phyloP scores from a whole-genome alignment of 1,140 invertebrate species.

The Listronotus bonariensis region DNA sequence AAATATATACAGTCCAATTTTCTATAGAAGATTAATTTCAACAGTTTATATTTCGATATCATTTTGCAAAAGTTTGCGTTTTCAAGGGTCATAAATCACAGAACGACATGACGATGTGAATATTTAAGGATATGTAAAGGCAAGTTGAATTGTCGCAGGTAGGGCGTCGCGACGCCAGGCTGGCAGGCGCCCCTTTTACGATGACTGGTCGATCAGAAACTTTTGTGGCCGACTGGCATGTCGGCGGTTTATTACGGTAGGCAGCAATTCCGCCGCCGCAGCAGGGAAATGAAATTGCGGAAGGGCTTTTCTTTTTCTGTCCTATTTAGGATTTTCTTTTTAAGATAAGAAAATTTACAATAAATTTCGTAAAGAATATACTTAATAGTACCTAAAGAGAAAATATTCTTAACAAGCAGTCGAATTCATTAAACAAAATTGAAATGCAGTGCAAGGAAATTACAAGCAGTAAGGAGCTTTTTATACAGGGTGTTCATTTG shows the following conservation, averaged over 20 bases:
- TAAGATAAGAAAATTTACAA: too few relatives aligned
- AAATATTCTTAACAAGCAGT: too few relatives aligned
- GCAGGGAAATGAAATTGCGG: not conserved
- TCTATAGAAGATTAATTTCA: too few relatives aligned
- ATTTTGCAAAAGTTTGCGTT: not conserved
- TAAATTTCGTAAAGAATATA: too few relatives aligned
- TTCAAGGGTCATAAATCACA: conserved; percentile 13
- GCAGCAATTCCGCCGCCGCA: conserved; percentile 13
- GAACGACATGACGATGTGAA: conserved; percentile 18
- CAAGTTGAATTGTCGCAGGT: conserved; percentile 36
- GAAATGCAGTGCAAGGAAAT: too few relatives aligned
- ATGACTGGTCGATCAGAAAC: conserved; percentile 31
- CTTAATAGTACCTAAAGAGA: too few relatives aligned
- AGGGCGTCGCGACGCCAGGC: conserved; percentile 38
- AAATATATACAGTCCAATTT: too few relatives aligned
- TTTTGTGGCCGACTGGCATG: conserved; percentile 30
- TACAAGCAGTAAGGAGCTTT: too few relatives aligned
- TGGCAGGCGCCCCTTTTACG: conserved; percentile 32
- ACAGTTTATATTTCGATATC: too few relatives aligned
- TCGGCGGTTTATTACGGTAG: conserved; percentile 28
- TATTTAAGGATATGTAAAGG: conserved; percentile 34
- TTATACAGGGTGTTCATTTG: too few relatives aligned
- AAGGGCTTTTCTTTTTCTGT: not conserved
- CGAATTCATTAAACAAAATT: too few relatives aligned
- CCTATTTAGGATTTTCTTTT: too few relatives aligned